These are phyloP conservation scores for Orchestia grillus DNA, from an alignment of 1,140 invertebrate genomes.

Conservation along the genomic window DNA sequence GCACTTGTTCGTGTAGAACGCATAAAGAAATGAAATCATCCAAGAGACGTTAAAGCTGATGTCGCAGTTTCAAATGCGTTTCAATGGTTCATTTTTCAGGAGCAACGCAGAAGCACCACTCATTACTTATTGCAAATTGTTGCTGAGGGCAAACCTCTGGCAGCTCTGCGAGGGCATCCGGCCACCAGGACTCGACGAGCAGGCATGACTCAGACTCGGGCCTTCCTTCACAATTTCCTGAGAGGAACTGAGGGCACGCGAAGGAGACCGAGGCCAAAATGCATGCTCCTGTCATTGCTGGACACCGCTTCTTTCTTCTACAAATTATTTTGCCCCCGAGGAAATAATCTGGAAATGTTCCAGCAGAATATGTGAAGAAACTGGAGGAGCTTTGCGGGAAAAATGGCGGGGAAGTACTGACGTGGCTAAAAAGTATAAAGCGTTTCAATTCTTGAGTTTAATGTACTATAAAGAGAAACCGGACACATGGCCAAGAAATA, in stretches of 20 bases:
- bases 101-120: not conserved
- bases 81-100: no score
- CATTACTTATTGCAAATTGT: not conserved
- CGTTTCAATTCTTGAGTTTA: not conserved
- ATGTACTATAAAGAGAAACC: not conserved
- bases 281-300: not conserved
- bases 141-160: no score
- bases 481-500: not conserved
- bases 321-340: not conserved
- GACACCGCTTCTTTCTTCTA: not conserved
- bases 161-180: not conserved
- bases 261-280: not conserved
- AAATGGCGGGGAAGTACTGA: not conserved
- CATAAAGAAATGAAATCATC: no score
- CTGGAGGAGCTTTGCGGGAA: not conserved
- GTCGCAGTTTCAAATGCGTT: no score
- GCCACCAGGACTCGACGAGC: not conserved
- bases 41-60: no score
- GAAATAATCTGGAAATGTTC: slow-evolving; percentile 19
- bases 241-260: not conserved
- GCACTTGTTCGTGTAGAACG: no score
- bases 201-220: not conserved
- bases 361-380: not conserved
- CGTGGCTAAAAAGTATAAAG: not conserved
- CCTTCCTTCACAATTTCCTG: slow-evolving; percentile 16